Evolutionary conservation across 2,797 vertebrate species (phyloP), one percentile per base, ranked within the genome.

Genomic region (Scarus forsteni): DNA sequence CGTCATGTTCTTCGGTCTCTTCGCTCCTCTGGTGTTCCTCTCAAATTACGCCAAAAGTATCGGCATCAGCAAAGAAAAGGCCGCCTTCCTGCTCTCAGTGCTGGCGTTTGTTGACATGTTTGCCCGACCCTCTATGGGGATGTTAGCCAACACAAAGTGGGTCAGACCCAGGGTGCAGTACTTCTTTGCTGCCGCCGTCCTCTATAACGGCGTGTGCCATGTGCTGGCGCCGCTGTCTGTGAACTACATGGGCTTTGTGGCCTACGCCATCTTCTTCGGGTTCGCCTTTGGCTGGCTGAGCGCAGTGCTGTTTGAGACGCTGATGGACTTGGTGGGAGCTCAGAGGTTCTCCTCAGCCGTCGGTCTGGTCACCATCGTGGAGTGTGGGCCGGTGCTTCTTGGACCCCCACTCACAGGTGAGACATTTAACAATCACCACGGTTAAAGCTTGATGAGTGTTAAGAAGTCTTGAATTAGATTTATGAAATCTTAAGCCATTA

Each of bases 201-300:
- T 98, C 63, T 96, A 95, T 78, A 99, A 99, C 0, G 98, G 97
- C 0, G 78, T 97, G 27, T 99, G 98, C 68, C 98, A 99, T 73
- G 77, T 99, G 51, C 34, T 97, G 83, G 95, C 91, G 7, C 98
- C 98, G 1, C 15, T 94, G 16, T 91, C 97, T 0, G 80, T 73
- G 3, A 92, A 77, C 87, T 99, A 97, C 3, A 11, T 89, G 0
- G 96, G 96, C 1, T 97, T 99, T 57, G 95, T 96, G 52, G 13
- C 98, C 46, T 99, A 99, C 7, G 94, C 98, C 0, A 93, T 97
- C 48, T 96, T 99, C 92, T 98, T 99, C 0, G 98, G 98, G 13
- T 96, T 98, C 62, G 97, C 97, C 0, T 99, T 99, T 0, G 98
- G 98, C 61, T 99, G 97, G 98, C 94, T 99, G 48, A 99, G 98